phyloP scores from a whole-genome alignment of 2,888 invertebrate genomes.

The Julus scanicus region DNA sequence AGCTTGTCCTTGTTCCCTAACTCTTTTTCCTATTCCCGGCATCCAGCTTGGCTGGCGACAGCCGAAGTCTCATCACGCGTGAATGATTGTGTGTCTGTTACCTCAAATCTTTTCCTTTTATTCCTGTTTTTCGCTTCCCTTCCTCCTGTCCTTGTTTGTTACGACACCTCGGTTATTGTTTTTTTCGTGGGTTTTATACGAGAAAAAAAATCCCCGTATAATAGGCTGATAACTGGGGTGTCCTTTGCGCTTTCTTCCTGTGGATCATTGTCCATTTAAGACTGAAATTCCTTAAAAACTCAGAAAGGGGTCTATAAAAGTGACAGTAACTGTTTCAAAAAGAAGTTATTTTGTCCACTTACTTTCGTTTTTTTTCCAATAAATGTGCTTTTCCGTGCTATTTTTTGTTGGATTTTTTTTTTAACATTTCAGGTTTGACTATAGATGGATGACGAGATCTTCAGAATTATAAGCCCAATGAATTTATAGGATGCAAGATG shows the following conservation, averaged over 20 bases:
- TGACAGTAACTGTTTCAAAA: constrained; percentile 11
- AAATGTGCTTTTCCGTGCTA: constrained; percentile 42
- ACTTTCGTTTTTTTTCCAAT: constrained; percentile 26
- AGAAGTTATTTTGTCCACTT: constrained; percentile 14
- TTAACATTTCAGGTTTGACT: background rate
- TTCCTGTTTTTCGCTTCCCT: background rate
- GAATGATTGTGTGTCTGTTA: constrained; percentile 20
- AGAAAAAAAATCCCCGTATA: background rate
- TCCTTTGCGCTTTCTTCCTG: background rate
- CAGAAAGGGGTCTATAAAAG: constrained; percentile 18
- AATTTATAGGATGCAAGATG: too few relatives aligned
- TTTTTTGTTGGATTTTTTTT: background rate
- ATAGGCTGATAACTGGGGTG: background rate
- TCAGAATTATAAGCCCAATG: too few relatives aligned
- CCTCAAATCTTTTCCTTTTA: background rate
- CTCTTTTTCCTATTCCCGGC: background rate
- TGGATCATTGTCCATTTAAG: background rate
- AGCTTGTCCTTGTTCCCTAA: background rate
- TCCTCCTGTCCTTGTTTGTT: background rate
- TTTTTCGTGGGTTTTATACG: background rate
- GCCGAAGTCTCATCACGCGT: constrained; percentile 4
- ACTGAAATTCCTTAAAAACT: constrained; percentile 7
- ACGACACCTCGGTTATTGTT: background rate
- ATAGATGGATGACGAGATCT: too few relatives aligned
- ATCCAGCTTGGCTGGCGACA: background rate